phyloP scores from a whole-genome alignment of 2,888 invertebrate species.

The Drosophila percnosoma region DNA sequence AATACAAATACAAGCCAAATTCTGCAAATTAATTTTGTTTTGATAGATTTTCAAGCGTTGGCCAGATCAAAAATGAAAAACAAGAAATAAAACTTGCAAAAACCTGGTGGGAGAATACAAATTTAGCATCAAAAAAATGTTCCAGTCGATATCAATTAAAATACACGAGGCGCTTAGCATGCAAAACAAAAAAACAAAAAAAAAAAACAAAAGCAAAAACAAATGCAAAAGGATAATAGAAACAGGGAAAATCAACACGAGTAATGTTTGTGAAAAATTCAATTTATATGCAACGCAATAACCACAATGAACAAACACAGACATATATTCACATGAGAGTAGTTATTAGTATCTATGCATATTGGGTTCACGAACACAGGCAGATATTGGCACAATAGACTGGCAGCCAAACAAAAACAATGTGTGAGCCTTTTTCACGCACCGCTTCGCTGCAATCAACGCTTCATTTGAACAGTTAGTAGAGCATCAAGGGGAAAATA shows the following conservation, averaged over 20 bases:
- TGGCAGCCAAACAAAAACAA: constrained; percentile 50
- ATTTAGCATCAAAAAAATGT: constrained; percentile 46
- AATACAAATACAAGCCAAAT: constrained; percentile 72
- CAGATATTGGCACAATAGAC: constrained; percentile 41
- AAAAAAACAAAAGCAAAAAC: not conserved
- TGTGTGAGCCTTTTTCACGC: constrained; percentile 67
- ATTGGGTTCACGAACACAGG: constrained; percentile 17
- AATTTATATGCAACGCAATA: constrained; percentile 74
- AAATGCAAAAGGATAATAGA: constrained; percentile 26
- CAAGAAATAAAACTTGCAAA: constrained; percentile 29
- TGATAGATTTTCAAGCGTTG: constrained; percentile 74
- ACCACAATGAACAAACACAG: constrained; percentile 40
- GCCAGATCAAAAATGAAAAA: constrained; percentile 16
- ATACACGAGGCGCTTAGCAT: constrained; percentile 36
- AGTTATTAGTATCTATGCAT: constrained; percentile 18
- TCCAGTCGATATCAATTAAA: constrained; percentile 66
- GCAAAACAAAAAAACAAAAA: constrained; percentile 13
- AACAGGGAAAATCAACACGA: constrained; percentile 48
- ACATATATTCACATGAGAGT: constrained; percentile 8
- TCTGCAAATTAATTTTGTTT: constrained; percentile 78
- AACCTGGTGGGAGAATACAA: constrained; percentile 39
- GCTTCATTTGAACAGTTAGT: constrained; percentile 61
- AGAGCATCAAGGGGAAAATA: not conserved
- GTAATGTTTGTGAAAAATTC: constrained; percentile 71
- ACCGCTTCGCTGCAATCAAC: constrained; percentile 73